phyloP scores from a whole-genome alignment of 2,797 vertebrate genomes.

The Chaunax sp. region DNA sequence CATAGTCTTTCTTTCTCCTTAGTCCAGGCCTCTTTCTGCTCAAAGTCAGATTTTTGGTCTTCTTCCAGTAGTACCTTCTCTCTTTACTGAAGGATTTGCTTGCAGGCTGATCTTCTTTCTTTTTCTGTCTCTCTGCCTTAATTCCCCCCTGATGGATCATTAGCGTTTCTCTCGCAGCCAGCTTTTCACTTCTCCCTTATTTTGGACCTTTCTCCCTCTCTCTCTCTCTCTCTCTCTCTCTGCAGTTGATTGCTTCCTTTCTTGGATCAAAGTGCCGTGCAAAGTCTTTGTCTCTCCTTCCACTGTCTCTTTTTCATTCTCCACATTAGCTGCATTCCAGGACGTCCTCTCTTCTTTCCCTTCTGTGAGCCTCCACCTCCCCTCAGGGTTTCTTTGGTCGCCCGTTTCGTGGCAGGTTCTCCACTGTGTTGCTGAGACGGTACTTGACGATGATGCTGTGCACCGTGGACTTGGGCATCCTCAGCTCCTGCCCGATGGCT shows the following conservation, averaged over 20 bases:
- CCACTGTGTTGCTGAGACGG: conserved; percentile 88
- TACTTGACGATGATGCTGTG: conserved; percentile 91
- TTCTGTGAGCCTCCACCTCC: background rate
- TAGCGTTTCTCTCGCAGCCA: conserved; percentile 53
- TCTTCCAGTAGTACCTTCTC: conserved; percentile 43
- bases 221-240: conserved; percentile 10
- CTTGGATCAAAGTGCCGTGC: conserved; percentile 54
- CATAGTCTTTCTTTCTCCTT: conserved; percentile 36
- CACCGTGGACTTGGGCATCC: conserved; percentile 88
- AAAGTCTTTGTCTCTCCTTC: conserved; percentile 45
- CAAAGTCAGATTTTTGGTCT: conserved; percentile 42
- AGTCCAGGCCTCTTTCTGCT: conserved; percentile 47
- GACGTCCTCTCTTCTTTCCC: conserved; percentile 4
- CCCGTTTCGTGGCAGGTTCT: conserved; percentile 87
- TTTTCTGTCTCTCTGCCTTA: conserved; percentile 31
- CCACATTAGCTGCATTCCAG: conserved; percentile 52
- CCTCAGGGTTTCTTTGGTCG: conserved; percentile 86
- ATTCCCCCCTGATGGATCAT: conserved; percentile 43
- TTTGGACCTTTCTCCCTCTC: conserved; percentile 19
- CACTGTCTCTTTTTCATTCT: conserved; percentile 8
- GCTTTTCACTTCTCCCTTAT: conserved; percentile 55
- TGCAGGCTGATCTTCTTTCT: conserved; percentile 46
- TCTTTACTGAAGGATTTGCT: conserved; percentile 51
- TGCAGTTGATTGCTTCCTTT: conserved; percentile 64
- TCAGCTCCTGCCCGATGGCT: conserved; percentile 86